Evolutionary conservation across 2,888 invertebrate genomes (phyloP), one percentile per base, ranked within the genome.

Genomic region (Blera fallax): DNA sequence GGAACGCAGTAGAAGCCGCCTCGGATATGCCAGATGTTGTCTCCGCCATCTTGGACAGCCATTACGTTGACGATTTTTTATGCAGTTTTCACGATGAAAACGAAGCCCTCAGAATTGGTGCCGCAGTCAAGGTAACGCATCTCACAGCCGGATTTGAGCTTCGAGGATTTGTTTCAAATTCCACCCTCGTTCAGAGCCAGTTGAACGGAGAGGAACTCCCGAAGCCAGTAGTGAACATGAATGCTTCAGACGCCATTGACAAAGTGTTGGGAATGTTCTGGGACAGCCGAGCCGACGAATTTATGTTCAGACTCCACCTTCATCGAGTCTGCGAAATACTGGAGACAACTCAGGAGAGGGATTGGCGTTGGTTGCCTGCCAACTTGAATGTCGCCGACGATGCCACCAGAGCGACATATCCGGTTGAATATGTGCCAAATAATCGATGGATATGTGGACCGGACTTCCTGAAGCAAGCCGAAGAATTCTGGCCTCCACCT

Each of bases 191-290:
- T n/a, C 43, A 8, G 24, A 27, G 8, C 16, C 16, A 10, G 21
- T 52, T 37, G 8, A 65, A 76, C 10, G 14, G 11, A 27, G 24
- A 24, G n/a, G 60, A 60, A 27, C 60, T 32, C 8, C 40, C 8
- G 0, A 60, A 14, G 24, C 43, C 32, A 37, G 11, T 11, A 58
- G 34, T 58, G 18, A 34, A 58, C 37, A 58, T 58, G 34, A 58
- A 58, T 16, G 34, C 56, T 5, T 6, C 32, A 2, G 34, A 67
- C 8, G 29, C 37, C 8, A 34, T 45, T 8, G 85, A 88, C 14
- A 80, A 87, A 24, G 64, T 87, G 8, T 56, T 88, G n/a, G 88
- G 88, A 0, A 62, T 88, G 45, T 67, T 54, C 14, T 88, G 88
- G 88, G n/a, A 56, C 8, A 56, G 16, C 10, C 54, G 32, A 14